Base-by-base conservation (phyloP, 53 echinoderm and acorn worm genomes). In the Mesocentrotus franciscanus region DNA sequence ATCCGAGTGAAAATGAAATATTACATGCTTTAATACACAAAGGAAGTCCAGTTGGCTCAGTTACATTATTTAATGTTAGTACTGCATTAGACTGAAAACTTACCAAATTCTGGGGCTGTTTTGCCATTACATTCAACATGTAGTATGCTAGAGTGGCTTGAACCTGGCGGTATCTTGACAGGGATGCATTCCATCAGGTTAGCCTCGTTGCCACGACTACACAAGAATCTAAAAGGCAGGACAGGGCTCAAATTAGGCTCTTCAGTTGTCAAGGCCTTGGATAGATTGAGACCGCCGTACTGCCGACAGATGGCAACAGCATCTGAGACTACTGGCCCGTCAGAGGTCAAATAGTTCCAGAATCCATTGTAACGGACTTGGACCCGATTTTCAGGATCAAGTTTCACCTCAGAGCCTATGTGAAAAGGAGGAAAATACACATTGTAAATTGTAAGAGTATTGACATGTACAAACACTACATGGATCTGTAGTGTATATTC, bases 151-250 rank as follows among this genome's bases (percentile, higher is more conserved):
- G 39, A 79, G 35, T 79, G 35, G 20, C 66, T 61, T 60, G 62
- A 61, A 36, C 62, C 36, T 11, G 66, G 39, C 13, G 61, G 61
- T 22, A 42, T 92, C 49, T 18, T 75, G 30, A 55, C 72, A 17
- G 71, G 92, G 42, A 74, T 35, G 58, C 92, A 92, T 74, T 92
- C 92, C 92, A 74, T 75, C 74, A 92, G 30, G 16, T 76, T 92
- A 8, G 72, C 32, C n/a, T 92, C 56, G 13, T 10, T 29, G 72
- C 92, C 92, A 75, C 29, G 36, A 33, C 58, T 29, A 56, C 92
- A 75, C 10, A 39, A 26, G 56, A 92, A 91, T 36, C 36, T 60
- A 30, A 42, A 92, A 26, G 72, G 92, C 72, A 75, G 57, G 55
- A 92, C 56, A 1, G 92, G 75, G 11, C 17, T 13, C 49, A 55